phyloP scores from a whole-genome alignment of 2,113 vertebrate species.

The Colinus virginianus region DNA sequence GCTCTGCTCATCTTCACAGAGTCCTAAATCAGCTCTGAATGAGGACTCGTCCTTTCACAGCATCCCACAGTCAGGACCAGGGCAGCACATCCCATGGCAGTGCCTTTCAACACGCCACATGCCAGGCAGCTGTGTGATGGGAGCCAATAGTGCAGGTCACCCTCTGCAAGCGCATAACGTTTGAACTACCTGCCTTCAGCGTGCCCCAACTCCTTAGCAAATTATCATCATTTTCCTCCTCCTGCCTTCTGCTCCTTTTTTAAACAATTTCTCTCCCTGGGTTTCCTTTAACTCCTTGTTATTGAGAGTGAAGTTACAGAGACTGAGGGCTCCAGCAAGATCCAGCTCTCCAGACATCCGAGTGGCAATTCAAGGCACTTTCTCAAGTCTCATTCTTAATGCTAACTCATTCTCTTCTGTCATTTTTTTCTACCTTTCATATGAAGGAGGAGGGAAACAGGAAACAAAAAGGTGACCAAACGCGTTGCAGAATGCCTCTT shows the following conservation, averaged over 20 bases:
- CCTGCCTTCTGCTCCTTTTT: not conserved
- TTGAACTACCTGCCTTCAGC: not conserved
- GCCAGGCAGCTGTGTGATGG: not conserved
- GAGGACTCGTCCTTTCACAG: not conserved
- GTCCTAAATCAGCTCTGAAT: not conserved
- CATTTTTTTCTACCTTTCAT: not conserved
- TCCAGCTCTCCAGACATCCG: rapidly evolving
- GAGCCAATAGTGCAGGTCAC: not conserved
- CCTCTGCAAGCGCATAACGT: not conserved
- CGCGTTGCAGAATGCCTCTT: not conserved
- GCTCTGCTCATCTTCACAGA: not conserved
- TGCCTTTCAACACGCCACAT: not conserved
- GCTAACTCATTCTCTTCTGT: not conserved
- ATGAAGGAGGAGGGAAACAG: not conserved
- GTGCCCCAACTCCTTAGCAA: not conserved
- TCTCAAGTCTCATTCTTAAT: not conserved
- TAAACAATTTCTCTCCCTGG: not conserved
- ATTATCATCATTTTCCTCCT: not conserved
- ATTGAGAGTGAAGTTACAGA: not conserved
- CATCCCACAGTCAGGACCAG: not conserved
- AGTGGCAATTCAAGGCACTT: not conserved
- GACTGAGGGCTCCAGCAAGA: not conserved
- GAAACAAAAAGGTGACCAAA: not conserved
- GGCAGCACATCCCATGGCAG: not conserved
- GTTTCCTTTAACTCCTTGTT: not conserved